These are phyloP conservation scores for Apamea anceps DNA, from an alignment of 2,888 invertebrate genomes.

Conservation along the genomic window DNA sequence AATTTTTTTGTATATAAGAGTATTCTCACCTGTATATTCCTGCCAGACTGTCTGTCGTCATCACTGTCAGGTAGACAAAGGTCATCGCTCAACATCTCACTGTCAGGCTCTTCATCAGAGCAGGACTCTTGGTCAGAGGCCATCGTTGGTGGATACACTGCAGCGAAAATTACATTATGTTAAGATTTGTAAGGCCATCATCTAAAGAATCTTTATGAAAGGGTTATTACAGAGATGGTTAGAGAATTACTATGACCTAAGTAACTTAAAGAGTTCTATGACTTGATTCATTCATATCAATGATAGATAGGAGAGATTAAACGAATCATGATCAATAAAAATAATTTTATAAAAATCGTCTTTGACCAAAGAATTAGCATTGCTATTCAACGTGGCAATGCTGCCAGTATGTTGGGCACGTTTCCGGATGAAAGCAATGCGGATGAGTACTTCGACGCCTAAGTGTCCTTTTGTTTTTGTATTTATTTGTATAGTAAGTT, in stretches of 20 bases:
- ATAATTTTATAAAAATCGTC: too few relatives aligned
- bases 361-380: too few relatives aligned
- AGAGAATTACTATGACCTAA: neutral
- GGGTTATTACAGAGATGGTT: neutral
- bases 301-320: neutral
- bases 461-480: too few relatives aligned
- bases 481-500: too few relatives aligned
- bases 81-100: conserved; percentile 92
- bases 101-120: conserved; percentile 88
- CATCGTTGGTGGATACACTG: conserved; percentile 78
- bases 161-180: neutral
- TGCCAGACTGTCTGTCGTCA: conserved; percentile 90
- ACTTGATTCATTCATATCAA: neutral
- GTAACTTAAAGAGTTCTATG: too few relatives aligned
- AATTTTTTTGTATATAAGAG: too few relatives aligned
- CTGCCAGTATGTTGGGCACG: too few relatives aligned
- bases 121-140: conserved; percentile 88
- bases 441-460: too few relatives aligned
- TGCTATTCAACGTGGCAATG: too few relatives aligned
- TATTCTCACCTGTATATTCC: conserved; percentile 77
- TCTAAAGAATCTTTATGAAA: neutral
- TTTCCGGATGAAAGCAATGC: too few relatives aligned
- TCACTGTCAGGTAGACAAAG: conserved; percentile 95
- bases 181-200: neutral
- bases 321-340: too few relatives aligned